Conservation (phyloP, 2,888 invertebrate genomes). For the Neoitamus cyanurus region DNA sequence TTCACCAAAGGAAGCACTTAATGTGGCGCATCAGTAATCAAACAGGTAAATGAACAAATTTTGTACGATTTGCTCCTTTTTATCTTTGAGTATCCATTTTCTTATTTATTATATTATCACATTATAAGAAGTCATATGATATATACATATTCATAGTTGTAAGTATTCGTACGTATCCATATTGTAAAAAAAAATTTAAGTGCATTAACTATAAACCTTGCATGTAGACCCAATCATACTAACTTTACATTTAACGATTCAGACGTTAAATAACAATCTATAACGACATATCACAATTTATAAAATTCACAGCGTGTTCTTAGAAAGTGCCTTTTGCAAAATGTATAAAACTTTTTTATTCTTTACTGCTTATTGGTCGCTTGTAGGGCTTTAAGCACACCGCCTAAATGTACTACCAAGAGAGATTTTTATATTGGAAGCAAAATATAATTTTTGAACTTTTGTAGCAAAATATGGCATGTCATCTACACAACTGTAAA, state of each 20-base stretch:
- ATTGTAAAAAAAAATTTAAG: background rate
- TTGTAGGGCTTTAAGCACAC: slow-evolving; percentile 5
- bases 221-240: background rate
- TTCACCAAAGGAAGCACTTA: background rate
- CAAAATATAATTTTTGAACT: background rate
- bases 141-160: background rate
- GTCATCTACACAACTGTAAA: background rate
- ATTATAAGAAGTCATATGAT: background rate
- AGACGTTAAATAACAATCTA: background rate
- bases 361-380: background rate
- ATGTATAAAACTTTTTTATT: background rate
- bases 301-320: background rate
- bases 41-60: background rate
- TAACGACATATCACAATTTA: background rate
- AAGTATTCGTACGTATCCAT: background rate
- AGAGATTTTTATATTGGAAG: background rate
- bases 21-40: background rate
- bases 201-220: background rate
- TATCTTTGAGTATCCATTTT: background rate
- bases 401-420: background rate
- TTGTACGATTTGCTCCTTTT: background rate
- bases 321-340: slow-evolving; percentile 29
- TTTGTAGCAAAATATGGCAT: background rate
- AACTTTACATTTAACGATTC: background rate
- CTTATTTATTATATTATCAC: background rate